Conservation (phyloP, 2,888 invertebrate species). For the Acanthoscelides obtectus region DNA sequence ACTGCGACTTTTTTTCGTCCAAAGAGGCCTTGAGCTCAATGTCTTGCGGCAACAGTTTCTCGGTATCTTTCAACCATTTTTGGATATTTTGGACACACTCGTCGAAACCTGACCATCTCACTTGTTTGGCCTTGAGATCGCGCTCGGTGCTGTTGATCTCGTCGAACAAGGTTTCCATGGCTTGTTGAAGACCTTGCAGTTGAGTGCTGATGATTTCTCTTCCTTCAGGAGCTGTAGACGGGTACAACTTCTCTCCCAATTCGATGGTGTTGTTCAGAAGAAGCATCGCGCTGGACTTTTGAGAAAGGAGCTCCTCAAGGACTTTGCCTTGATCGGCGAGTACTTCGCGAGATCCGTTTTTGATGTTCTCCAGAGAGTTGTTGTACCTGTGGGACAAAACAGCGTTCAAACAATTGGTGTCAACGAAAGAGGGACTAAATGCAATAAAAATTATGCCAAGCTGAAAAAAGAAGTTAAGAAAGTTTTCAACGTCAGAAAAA, state of each 20-base stretch:
- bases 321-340: slow-evolving; percentile 65
- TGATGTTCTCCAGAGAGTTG: slow-evolving; percentile 58
- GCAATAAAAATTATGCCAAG: too few species aligned
- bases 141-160: slow-evolving; percentile 72
- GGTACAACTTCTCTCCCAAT: slow-evolving; percentile 80
- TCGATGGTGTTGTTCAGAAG: slow-evolving; percentile 81
- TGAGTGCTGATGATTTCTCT: slow-evolving; percentile 80
- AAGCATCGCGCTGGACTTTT: slow-evolving; percentile 69
- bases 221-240: slow-evolving; percentile 82
- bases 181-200: slow-evolving; percentile 76
- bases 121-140: slow-evolving; percentile 76
- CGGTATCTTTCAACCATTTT: slow-evolving; percentile 73
- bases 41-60: slow-evolving; percentile 70
- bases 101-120: slow-evolving; percentile 86
- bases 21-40: slow-evolving; percentile 79
- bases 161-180: slow-evolving; percentile 77
- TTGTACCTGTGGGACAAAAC: slow-evolving; percentile 54
- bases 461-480: too few species aligned
- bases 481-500: too few species aligned
- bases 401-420: neutral
- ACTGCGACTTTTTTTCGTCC: slow-evolving; percentile 86
- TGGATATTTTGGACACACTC: slow-evolving; percentile 75
- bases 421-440: too few species aligned
- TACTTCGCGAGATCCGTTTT: slow-evolving; percentile 63
- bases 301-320: slow-evolving; percentile 68